A percentile compares a stretch with the other conserved stretches of the same genome.
Conservation (phyloP, 2,888 invertebrate genomes). For the Diarsia mendica region DNA sequence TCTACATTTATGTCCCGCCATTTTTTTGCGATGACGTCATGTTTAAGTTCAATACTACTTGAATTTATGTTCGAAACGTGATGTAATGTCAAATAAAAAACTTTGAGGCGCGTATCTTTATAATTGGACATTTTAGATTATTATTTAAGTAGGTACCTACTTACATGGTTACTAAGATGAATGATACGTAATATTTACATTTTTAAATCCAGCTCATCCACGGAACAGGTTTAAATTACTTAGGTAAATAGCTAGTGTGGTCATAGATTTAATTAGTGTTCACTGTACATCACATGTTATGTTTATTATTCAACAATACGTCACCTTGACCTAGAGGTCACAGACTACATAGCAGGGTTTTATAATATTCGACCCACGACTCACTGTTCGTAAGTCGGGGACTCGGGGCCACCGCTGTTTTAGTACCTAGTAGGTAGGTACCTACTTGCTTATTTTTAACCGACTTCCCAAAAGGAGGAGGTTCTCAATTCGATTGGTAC, state of each 20-base stretch:
- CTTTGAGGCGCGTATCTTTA: not conserved
- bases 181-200: conserved; percentile 6
- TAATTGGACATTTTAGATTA: conserved; percentile 6
- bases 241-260: not conserved
- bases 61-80: conserved; percentile 29
- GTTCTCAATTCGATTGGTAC: too few relatives aligned
- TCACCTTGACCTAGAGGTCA: conserved; percentile 25
- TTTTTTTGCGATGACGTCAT: conserved; percentile 47
- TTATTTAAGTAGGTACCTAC: not conserved
- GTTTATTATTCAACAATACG: not conserved
- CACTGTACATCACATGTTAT: not conserved
- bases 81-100: conserved; percentile 46
- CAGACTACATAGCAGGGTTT: not conserved
- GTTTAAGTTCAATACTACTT: conserved; percentile 51
- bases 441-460: too few relatives aligned
- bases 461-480: too few relatives aligned
- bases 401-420: too few relatives aligned
- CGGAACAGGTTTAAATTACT: not conserved
- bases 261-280: not conserved
- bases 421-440: too few relatives aligned
- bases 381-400: too few relatives aligned
- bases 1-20: conserved; percentile 4
- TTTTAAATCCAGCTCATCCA: not conserved
- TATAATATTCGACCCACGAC: too few relatives aligned
- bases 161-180: not conserved